Conservation (phyloP, 2,797 vertebrate species). For the Tokudaia muenninki region DNA sequence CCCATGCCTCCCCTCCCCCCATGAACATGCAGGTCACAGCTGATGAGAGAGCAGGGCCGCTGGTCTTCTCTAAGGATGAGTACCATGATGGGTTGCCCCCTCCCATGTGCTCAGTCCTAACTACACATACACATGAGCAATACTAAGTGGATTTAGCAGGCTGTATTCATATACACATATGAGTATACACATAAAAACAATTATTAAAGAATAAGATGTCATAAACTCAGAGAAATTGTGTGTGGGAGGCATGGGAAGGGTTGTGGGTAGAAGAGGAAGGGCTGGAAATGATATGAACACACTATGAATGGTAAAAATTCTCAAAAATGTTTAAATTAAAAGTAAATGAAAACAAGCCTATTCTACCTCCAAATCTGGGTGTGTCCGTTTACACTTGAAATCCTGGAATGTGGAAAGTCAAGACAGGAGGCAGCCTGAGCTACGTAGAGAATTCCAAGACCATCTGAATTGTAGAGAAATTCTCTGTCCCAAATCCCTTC, state of each 20-base stretch:
- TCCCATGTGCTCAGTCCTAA: neutral
- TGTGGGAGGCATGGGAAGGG: neutral
- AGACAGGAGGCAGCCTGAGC: neutral
- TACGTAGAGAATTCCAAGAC: neutral
- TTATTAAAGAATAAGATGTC: neutral
- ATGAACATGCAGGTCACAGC: neutral
- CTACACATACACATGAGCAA: neutral
- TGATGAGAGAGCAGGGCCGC: neutral
- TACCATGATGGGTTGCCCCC: neutral
- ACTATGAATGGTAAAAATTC: neutral
- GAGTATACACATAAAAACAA: neutral
- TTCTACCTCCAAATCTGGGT: neutral
- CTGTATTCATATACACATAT: too few species aligned
- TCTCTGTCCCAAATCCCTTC: neutral
- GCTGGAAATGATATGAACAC: neutral
- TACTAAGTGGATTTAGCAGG: neutral
- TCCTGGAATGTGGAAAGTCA: neutral
- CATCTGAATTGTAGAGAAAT: neutral
- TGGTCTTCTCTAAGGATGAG: neutral
- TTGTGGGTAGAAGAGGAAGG: neutral
- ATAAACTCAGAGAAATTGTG: neutral
- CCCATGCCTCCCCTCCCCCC: fast-evolving
- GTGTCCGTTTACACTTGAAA: neutral
- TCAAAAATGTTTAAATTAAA: neutral
- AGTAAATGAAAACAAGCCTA: neutral